Conservation (phyloP, 2,888 invertebrate genomes). For the Ennomos fuscantarius region DNA sequence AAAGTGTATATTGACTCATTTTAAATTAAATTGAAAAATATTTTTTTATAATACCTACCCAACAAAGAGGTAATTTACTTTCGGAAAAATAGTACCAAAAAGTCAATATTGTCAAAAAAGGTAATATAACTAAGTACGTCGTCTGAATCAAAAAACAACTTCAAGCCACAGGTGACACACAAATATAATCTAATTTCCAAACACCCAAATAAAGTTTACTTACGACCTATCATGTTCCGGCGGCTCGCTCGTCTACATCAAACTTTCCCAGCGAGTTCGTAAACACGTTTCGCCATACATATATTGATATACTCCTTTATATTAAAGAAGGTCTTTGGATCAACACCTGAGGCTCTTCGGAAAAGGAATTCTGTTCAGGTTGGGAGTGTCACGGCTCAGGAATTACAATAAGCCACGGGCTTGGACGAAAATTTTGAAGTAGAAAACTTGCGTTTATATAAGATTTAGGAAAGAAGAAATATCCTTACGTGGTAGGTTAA, state of each 20-base stretch:
- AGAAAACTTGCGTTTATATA: constrained; percentile 14
- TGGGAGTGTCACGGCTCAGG: constrained; percentile 22
- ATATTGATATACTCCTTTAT: constrained; percentile 40
- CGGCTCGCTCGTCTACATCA: constrained; percentile 14
- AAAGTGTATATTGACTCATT: background rate
- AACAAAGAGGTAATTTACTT: too few relatives aligned
- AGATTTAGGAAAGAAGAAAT: background rate
- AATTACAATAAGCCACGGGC: constrained; percentile 35
- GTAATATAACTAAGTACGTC: too few relatives aligned
- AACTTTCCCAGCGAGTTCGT: constrained; percentile 25
- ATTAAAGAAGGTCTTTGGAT: constrained; percentile 39
- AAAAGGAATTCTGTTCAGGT: constrained; percentile 20
- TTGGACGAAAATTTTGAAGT: constrained; percentile 19
- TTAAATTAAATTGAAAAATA: background rate
- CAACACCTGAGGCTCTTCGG: constrained; percentile 37
- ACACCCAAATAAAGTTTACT: constrained; percentile 5
- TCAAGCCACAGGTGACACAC: background rate
- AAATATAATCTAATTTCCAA: constrained; percentile 19
- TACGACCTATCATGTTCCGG: constrained; percentile 1
- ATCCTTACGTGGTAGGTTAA: background rate
- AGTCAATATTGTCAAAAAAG: too few relatives aligned
- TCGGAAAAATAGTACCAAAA: too few relatives aligned
- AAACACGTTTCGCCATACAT: constrained; percentile 34
- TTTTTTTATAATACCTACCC: too few relatives aligned
- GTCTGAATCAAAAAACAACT: too few relatives aligned